A percentile compares a stretch with the other conserved stretches of the same genome.
Conservation (phyloP, 2,113 vertebrate species). For the Zapornia atra region DNA sequence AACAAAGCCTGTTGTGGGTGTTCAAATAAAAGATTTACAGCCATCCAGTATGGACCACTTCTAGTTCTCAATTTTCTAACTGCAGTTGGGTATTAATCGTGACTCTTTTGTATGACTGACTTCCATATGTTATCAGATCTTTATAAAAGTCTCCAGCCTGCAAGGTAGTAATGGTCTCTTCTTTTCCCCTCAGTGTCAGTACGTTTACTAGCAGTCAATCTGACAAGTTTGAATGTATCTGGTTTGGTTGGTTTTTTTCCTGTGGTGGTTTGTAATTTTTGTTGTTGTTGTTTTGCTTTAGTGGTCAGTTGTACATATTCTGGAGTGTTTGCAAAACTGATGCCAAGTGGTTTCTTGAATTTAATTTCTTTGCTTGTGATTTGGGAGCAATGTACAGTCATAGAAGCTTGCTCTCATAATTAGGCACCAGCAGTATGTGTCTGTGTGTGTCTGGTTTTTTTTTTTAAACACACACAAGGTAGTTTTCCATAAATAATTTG, state of each 20-base stretch:
- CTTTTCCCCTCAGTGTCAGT: background rate
- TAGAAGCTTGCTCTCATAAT: background rate
- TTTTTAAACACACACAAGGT: background rate
- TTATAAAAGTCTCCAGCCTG: background rate
- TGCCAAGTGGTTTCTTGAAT: background rate
- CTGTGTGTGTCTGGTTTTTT: background rate
- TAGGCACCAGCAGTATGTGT: background rate
- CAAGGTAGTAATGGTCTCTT: background rate
- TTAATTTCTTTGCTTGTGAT: background rate
- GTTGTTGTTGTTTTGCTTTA: background rate
- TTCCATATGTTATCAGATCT: background rate
- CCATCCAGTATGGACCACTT: background rate
- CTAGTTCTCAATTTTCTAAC: background rate
- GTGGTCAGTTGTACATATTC: background rate
- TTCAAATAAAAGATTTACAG: background rate
- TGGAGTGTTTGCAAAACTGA: background rate
- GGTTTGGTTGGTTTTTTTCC: background rate
- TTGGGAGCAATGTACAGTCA: background rate
- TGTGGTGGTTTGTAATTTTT: too few species aligned
- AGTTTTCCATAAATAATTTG: background rate
- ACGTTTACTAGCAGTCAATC: background rate
- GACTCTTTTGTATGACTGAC: background rate
- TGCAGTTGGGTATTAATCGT: background rate
- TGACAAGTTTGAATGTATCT: background rate
- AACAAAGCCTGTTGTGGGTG: background rate